Evolutionary conservation across 2,797 vertebrate species (phyloP).

Genomic region (Coregonus suidteri): DNA sequence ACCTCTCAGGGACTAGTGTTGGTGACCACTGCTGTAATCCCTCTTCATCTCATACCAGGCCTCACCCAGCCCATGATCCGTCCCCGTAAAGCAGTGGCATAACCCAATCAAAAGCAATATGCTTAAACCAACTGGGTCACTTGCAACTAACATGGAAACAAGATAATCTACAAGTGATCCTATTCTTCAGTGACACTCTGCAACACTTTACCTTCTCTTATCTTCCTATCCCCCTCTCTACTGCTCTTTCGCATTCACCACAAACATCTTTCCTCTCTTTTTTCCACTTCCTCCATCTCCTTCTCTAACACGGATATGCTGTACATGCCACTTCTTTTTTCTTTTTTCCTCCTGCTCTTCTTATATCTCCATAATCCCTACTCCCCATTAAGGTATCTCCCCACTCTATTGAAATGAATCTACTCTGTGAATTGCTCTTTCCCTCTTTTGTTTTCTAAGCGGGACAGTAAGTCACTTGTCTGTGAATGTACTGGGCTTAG

Average conservation of each 20-base stretch:
- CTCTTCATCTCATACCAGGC: neutral
- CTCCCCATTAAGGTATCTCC: neutral
- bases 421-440: neutral
- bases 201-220: conserved; percentile 20
- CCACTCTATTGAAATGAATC: neutral
- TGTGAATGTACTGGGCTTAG: neutral
- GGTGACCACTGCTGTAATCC: neutral
- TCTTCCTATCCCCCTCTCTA: neutral
- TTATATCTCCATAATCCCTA: neutral
- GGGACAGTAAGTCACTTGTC: conserved; percentile 14
- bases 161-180: conserved; percentile 49
- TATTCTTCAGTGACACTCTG: conserved; percentile 28
- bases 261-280: neutral
- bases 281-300: neutral
- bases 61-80: conserved; percentile 1
- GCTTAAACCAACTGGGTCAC: conserved; percentile 57
- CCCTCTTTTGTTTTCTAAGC: conserved; percentile 40
- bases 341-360: neutral
- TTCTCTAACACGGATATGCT: neutral
- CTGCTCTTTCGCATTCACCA: neutral
- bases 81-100: conserved; percentile 1
- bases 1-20: neutral
- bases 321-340: neutral
- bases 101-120: conserved; percentile 47
- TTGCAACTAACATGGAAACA: conserved; percentile 51